Base-by-base conservation (phyloP, 2,797 vertebrate genomes). In the Anisognathus igniventris region DNA sequence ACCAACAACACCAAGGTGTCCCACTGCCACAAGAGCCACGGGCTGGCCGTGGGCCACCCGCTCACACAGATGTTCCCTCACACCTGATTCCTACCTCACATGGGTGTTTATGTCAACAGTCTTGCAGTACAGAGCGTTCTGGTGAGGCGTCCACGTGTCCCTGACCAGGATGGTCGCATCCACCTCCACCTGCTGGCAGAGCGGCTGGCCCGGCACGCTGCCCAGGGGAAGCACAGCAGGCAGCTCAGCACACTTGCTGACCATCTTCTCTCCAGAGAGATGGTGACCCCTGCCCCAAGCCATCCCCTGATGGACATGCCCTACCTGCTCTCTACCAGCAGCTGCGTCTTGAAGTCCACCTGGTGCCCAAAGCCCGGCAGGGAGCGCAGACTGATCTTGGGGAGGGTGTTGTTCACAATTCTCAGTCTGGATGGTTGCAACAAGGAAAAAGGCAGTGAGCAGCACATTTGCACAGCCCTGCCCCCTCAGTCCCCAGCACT, bases 281-380 rank as follows among this genome's bases (percentile, higher is more conserved):
- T 4, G 24, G 39, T 14, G 31, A 16, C 3, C 3, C 15, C 9
- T 0, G 3, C 16, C 50, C 45, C 1, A 3, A 17, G 18, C 61
- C 2, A 0, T 28, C 2, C n/a, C 58, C 21, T 10, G 2, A 16
- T 5, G 7, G 47, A 35, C 12, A 2, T 0, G 0, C 25, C 72
- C 2, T 95, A 98, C 98, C 97, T 95, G 53, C 90, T 91, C 9
- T 94, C 94, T 3, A 98, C 79, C 58, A 95, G 93, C 76, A 98
- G 86, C 91, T 96, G 97, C 4, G 97, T 98, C 78, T 92, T 90
- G 78, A 97, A 92, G 56, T 24, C 94, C 88, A 98, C 51, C 86
- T 97, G 84, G 33, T 98, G 90, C 51, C 98, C 98, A 6, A 97
- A 60, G 39, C 96, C 98, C 0, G 96, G 92, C 76, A 98, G 65